Percentiles rank a stretch among this genome's conserved stretches.
These are phyloP conservation scores for Antechinus flavipes DNA, from an alignment of 2,113 vertebrate genomes.

Conservation along the genomic window DNA sequence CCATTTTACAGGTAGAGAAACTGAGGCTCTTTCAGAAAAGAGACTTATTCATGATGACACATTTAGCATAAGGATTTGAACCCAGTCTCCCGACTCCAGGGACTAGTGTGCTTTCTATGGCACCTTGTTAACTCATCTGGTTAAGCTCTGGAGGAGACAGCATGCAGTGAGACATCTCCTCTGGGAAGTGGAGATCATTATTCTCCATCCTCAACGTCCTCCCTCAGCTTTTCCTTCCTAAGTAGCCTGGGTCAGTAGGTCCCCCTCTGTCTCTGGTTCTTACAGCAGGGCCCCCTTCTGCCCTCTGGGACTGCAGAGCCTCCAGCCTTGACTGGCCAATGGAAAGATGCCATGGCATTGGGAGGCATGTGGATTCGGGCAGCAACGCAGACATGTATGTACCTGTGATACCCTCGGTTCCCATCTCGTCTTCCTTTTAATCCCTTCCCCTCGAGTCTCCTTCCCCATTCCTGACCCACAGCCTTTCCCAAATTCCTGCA, in stretches of 20 bases:
- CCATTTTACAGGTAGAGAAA: background rate
- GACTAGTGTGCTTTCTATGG: background rate
- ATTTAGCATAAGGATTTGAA: background rate
- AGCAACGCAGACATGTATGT: background rate
- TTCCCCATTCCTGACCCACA: background rate
- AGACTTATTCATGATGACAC: background rate
- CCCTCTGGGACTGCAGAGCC: background rate
- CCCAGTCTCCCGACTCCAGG: background rate
- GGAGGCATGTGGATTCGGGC: slow-evolving; percentile 27
- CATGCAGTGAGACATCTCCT: background rate
- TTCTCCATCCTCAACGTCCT: background rate
- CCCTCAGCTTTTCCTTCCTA: background rate
- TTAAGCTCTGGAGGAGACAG: background rate
- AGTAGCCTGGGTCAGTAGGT: background rate
- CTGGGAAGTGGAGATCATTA: background rate
- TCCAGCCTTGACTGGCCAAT: background rate
- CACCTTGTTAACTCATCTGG: background rate
- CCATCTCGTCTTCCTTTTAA: background rate
- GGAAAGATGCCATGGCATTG: background rate
- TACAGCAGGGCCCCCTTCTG: background rate
- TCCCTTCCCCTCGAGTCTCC: background rate
- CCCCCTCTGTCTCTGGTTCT: background rate
- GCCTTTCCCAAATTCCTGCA: background rate
- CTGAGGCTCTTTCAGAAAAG: background rate
- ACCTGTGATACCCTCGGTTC: background rate